A percentile compares a stretch with the other conserved stretches of the same genome.
Conservation (phyloP, 1,140 invertebrate genomes). For the Meloidogyne exigua region DNA sequence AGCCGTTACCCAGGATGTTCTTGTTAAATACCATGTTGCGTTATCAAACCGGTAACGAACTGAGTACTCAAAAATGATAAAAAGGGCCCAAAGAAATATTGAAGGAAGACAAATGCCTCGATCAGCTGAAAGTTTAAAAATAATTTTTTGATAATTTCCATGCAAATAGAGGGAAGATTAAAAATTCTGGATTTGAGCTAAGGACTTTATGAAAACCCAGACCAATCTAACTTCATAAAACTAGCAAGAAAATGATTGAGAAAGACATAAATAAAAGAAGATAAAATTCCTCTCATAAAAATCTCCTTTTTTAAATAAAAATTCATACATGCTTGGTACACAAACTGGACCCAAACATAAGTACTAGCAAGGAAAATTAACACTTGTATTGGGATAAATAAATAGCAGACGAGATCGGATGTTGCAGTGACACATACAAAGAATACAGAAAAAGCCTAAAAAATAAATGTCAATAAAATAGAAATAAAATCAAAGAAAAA, state of each 20-base stretch:
- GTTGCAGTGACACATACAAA: slow-evolving; percentile 96
- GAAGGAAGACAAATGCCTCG: slow-evolving; percentile 51
- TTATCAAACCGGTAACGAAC: slow-evolving; percentile 83
- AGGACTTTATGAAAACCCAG: too few relatives aligned
- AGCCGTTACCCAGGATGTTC: slow-evolving; percentile 72
- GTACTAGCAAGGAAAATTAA: slow-evolving; percentile 84
- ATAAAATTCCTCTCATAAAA: neutral
- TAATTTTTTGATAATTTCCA: too few relatives aligned
- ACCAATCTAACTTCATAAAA: too few relatives aligned
- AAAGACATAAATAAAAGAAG: neutral
- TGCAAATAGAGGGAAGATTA: too few relatives aligned
- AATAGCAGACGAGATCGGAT: slow-evolving; percentile 97
- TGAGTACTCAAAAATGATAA: slow-evolving; percentile 49
- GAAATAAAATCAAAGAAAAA: too few relatives aligned
- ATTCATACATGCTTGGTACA: slow-evolving; percentile 88
- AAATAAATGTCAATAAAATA: neutral
- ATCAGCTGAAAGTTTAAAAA: slow-evolving; percentile 29
- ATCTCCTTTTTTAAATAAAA: too few relatives aligned
- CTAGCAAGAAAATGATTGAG: neutral
- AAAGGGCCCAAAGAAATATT: slow-evolving; percentile 50
- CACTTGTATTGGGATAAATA: slow-evolving; percentile 90
- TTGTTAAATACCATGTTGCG: slow-evolving; percentile 88
- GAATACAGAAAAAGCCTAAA: slow-evolving; percentile 93
- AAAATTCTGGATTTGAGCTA: too few relatives aligned
- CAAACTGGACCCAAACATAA: slow-evolving; percentile 97